Evolutionary conservation across 2,113 vertebrate genomes (phyloP), one percentile per base, ranked within the genome.

Genomic region (Neogobius melanostomus): DNA sequence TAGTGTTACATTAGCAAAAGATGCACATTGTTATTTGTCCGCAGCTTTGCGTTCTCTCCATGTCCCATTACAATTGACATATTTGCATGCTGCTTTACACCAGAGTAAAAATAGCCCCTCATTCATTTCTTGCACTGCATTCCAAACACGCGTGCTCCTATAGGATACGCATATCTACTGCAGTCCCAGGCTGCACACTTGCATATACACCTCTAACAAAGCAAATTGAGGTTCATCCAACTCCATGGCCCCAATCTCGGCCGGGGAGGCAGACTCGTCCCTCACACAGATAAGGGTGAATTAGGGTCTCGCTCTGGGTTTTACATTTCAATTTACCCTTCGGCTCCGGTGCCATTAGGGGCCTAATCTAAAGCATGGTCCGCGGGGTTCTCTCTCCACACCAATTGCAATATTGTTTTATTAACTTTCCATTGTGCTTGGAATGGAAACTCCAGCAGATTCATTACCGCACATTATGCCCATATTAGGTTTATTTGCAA

Each of bases 401-500:
- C 74, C 74, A 77, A 75, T 85, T 45, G 75, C 87, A 90, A 86
- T 85, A 87, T 89, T 90, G 87, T 90, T 89, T 86, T 87, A 89
- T 89, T 91, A 90, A 94, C 92, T 88, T 93, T 95, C 93, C 92
- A 91, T 94, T 95, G 94, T 90, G 93, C 92, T 17, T 85, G 92
- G 93, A 95, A 94, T 81, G 79, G 57, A 82, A 86, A 79, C 86
- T 79, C 80, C 78, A 79, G 75, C 93, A 94, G 92, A 93, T 94
- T 97, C 93, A 95, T 96, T 96, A 96, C 91, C 91, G 90, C 86
- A 91, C 94, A 95, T 97, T 97, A 95, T 92, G 92, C 94, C 95
- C 92, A 93, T 95, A 96, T 96, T 95, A 96, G 90, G 90, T 93
- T 93, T 94, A 95, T 95, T 95, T 95, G 94, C 93, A 93, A 91